Evolutionary conservation across 92 coral and sea anemone genomes (phyloP), one percentile per base, ranked within the genome.

Genomic region (Epizoanthus fatuus): DNA sequence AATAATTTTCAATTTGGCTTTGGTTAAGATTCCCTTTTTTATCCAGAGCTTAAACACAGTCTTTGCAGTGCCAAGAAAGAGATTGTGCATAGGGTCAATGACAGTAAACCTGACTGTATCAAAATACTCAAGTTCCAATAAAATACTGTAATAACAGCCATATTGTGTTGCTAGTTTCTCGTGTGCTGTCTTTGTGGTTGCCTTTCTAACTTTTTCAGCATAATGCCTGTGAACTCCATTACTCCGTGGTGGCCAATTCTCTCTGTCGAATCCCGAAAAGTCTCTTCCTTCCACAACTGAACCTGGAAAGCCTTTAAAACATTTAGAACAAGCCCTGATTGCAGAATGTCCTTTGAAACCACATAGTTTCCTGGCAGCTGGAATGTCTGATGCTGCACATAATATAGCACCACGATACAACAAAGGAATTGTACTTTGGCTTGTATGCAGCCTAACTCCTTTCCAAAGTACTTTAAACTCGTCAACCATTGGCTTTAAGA

Each of bases 31-130:
- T 53, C 75, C 84, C 20, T 88, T 87, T 16, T 92, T 80, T 17
- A 85, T 17, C 95, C 95, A 92, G 12, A 88, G 70, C 69, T 92
- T 92, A 45, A 88, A 85, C 35, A 92, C 86, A 73, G 85, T 16
- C 80, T 84, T 91, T 66, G 90, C 94, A 11, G 94, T 91, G 3
- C 95, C 88, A 63, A 29, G 32, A 29, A 29, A 29, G 32, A 90
- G 76, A 75, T 91, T 90, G 64, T 90, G 93, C 94, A 91, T 87
- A 38, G 92, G 91, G 73, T 91, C 94, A 49, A 91, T 79, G 4
- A 83, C 91, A 83, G 91, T 87, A 44, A 91, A 91, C 52, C 89
- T 76, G 2, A 91, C 84, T n/a, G 80, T 89, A 91, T 87, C 92
- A 91, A 91, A 87, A 74, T 91, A 87, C 66, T 87, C 91, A 42